phyloP scores from a whole-genome alignment of 2,888 invertebrate species.

The Hypselothyrea guttata region DNA sequence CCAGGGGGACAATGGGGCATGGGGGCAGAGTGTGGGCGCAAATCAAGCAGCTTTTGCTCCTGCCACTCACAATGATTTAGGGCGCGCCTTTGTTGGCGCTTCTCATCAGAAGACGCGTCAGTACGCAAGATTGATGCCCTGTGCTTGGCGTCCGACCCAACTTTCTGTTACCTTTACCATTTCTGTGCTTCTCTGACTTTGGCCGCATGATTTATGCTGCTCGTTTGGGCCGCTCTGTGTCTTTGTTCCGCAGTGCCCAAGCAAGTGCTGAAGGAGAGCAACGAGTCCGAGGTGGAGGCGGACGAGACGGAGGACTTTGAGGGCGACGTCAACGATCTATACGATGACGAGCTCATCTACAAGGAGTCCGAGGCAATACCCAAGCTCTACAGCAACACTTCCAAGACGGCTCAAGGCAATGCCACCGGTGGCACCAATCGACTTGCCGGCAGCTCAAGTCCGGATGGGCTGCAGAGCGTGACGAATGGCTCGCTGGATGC shows the following conservation, averaged over 20 bases:
- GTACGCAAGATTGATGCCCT: constrained; percentile 39
- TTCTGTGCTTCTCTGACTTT: constrained; percentile 28
- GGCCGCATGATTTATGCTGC: constrained; percentile 48
- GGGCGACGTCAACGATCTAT: constrained; percentile 84
- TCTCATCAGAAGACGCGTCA: constrained; percentile 28
- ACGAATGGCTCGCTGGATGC: constrained; percentile 64
- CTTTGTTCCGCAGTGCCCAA: constrained; percentile 86
- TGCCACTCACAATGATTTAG: constrained; percentile 56
- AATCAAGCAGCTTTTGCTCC: constrained; percentile 33
- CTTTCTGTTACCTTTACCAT: constrained; percentile 1
- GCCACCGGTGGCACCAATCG: constrained; percentile 42
- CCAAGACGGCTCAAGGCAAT: constrained; percentile 59
- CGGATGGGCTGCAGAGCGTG: constrained; percentile 52
- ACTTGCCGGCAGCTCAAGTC: constrained; percentile 30
- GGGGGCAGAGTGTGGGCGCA: constrained; percentile 15
- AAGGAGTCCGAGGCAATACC: constrained; percentile 84
- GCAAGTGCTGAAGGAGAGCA: constrained; percentile 91
- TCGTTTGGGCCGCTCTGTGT: constrained; percentile 39
- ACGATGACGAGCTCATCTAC: constrained; percentile 84
- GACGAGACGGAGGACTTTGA: constrained; percentile 87
- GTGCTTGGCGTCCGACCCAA: constrained; percentile 29
- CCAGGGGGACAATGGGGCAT: background rate
- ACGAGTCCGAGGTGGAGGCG: constrained; percentile 89
- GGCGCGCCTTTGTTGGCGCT: constrained; percentile 48
- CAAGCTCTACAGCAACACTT: constrained; percentile 82